Evolutionary conservation across 2,797 vertebrate species (phyloP).

Genomic region (Mormyrops attenuatus): DNA sequence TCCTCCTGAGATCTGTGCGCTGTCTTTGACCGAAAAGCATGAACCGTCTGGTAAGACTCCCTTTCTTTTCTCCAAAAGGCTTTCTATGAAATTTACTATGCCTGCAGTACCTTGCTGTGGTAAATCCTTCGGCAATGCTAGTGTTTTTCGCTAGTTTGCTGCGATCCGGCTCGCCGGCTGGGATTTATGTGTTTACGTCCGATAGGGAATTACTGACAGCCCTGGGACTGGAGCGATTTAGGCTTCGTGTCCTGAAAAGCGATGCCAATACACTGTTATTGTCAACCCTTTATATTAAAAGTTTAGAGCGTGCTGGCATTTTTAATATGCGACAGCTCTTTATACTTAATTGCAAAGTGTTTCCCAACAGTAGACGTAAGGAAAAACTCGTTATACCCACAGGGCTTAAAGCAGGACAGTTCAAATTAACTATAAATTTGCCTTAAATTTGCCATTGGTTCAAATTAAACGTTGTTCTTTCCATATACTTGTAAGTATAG

Average conservation of each 20-base stretch:
- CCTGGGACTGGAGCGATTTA: neutral
- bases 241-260: neutral
- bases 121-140: neutral
- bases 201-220: neutral
- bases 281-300: neutral
- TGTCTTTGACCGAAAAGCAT: neutral
- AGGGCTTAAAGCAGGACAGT: neutral
- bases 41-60: neutral
- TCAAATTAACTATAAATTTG: neutral
- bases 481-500: neutral
- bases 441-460: neutral
- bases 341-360: neutral
- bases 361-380: neutral
- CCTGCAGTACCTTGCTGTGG: neutral
- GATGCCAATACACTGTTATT: neutral
- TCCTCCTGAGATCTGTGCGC: neutral
- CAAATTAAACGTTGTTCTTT: neutral
- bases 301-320: neutral
- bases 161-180: neutral
- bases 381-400: neutral
- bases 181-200: neutral
- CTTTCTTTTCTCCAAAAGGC: neutral
- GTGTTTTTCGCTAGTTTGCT: neutral
- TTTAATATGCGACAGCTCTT: neutral
- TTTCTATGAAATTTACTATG: neutral